Evolutionary conservation across 2,113 vertebrate genomes (phyloP), one percentile per base, ranked within the genome.

Genomic region (Ursus arctos): DNA sequence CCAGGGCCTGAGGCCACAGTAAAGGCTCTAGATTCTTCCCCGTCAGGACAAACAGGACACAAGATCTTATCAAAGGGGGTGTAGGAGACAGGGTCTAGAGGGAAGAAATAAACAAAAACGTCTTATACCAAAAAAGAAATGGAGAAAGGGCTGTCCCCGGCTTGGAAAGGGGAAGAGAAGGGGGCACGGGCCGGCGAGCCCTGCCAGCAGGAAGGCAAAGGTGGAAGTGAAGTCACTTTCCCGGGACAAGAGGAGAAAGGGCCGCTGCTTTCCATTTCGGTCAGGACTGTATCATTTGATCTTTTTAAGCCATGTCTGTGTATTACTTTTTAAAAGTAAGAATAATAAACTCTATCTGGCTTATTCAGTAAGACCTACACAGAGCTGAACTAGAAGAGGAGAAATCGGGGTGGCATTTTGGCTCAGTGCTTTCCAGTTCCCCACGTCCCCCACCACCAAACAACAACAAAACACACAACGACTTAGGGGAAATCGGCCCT

Each of bases 111-210:
- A 72, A 86, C 6, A 11, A 49, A 77, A n/a, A 6, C 26, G 16
- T 15, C 18, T 76, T 19, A 93, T 21, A 93, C 14, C 57, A 51
- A 82, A 47, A 65, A 87, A 84, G 19, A 71, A 49, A 53, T 13
- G 26, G 36, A 11, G 80, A 83, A 22, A 4, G 28, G 15, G 49
- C 31, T 40, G 51, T 90, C 36, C 63, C 9, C 51, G 36, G 28
- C 51, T 86, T 81, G 57, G 14, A 9, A 88, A 74, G 24, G 22
- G 85, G 31, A 47, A 67, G 51, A 33, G 26, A 26, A 31, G 1
- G 0, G 7, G 24, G 53, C 14, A 7, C 19, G 28, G 14, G 65
- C 24, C 7, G 19, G 12, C 0, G 43, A 4, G 53, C 24, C 13
- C 16, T 9, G 28, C n/a, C 18, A 28, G 85, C 61, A 83, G 77